Evolutionary conservation across 2,113 vertebrate species (phyloP).

Genomic region (Struthidea cinerea): DNA sequence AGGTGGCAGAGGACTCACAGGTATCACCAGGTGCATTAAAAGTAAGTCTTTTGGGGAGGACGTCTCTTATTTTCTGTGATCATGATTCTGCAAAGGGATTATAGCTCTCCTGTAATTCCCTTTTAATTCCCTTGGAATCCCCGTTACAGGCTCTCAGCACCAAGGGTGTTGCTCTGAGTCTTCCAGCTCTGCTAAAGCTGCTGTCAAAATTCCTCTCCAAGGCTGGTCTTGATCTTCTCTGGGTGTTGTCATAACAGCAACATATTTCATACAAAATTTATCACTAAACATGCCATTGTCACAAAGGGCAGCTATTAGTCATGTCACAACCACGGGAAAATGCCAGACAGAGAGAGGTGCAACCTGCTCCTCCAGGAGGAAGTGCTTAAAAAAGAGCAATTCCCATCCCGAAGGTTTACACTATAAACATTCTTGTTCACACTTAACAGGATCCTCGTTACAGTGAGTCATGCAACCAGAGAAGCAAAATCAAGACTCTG

Average conservation of each 20-base stretch:
- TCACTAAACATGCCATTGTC: background rate
- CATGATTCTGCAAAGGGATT: background rate
- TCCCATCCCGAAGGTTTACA: background rate
- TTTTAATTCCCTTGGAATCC: background rate
- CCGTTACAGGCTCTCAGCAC: background rate
- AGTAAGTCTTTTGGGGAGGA: background rate
- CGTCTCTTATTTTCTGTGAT: background rate
- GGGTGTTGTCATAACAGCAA: background rate
- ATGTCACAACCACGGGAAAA: background rate
- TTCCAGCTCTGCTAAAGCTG: background rate
- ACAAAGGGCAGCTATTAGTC: background rate
- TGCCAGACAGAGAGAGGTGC: background rate
- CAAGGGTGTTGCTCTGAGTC: background rate
- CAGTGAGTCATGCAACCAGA: constrained; percentile 30
- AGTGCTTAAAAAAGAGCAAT: background rate
- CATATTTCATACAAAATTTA: background rate
- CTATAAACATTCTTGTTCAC: background rate
- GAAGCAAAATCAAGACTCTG: constrained; percentile 31
- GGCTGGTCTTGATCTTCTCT: background rate
- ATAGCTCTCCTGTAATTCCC: background rate
- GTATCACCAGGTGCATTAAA: background rate
- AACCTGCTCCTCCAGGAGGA: background rate
- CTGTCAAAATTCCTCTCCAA: background rate
- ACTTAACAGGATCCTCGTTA: background rate
- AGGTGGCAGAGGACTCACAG: background rate